Evolutionary conservation across 1,140 invertebrate genomes (phyloP), one percentile per base, ranked within the genome.

Genomic region (Drosophila burlai): DNA sequence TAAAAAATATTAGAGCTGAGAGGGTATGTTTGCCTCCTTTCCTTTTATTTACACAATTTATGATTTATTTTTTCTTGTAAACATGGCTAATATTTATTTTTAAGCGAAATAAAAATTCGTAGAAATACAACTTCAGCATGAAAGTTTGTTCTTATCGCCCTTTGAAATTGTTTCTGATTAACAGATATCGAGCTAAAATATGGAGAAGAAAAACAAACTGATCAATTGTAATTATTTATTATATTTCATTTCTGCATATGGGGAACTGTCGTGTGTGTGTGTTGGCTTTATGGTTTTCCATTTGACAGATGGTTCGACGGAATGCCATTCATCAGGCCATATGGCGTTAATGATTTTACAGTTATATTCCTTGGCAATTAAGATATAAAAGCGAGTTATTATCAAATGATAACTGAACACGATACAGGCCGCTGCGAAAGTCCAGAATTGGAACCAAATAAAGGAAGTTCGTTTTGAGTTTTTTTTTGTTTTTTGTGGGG

Each of bases 351-450:
- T 58, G 42, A 58, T 42, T 57, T 55, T 49, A 66, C 62, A 57
- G 40, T 46, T 45, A 24, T 78, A 40, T 69, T 45, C 50, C 29
- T 76, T 36, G 49, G 45, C 78, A 87, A 89, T 87, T 83, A 66
- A 83, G 84, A 89, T 89, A 87, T 64, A 60, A 63, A 57, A 38
- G 7, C 50, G 49, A 59, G 49, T 47, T 54, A 61, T 57, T 54
- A 64, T 60, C 49, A 67, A 83, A 80, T 87, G 69, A 74, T 75
- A 80, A 75, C 60, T 54, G 65, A 40, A 63, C 60, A 74, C 69
- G 81, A 87, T 65, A 58, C 64, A 40, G 49, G 45, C 61, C 31
- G 38, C 52, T 10, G 34, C 13, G 15, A 40, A 45, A 59, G 31
- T 46, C 24, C 61, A 58, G 54, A 55, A 59, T 79, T n/a, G 46